Conservation (phyloP, 2,888 invertebrate species). For the Dorcus hopei region DNA sequence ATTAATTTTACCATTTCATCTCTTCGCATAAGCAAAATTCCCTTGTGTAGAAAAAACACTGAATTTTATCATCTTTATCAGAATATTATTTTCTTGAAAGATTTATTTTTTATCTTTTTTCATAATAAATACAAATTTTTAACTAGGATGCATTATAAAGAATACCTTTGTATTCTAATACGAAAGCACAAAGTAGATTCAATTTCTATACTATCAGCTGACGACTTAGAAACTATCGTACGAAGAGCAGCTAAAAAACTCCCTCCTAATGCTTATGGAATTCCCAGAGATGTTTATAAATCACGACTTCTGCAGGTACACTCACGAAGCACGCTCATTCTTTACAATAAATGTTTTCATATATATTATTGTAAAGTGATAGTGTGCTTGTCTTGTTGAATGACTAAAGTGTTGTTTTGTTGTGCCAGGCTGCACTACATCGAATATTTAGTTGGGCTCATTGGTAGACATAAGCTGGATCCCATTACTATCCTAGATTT, state of each 20-base stretch:
- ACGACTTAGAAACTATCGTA: conserved; percentile 80
- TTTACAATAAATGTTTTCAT: neutral
- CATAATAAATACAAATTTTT: too few species aligned
- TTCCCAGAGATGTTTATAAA: conserved; percentile 63
- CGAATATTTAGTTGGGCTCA: conserved; percentile 88
- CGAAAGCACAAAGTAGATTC: conserved; percentile 72
- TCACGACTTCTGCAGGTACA: conserved; percentile 62
- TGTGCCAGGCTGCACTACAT: conserved; percentile 83
- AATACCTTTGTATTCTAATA: conserved; percentile 79
- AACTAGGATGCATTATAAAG: conserved; percentile 82
- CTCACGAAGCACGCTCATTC: neutral
- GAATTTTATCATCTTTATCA: too few species aligned
- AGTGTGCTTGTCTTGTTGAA: neutral
- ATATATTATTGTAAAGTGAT: neutral
- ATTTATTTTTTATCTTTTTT: too few species aligned
- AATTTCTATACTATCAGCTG: conserved; percentile 69
- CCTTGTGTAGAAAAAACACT: too few species aligned
- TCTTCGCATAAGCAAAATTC: too few species aligned
- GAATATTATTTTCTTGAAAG: too few species aligned
- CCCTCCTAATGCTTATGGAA: conserved; percentile 75
- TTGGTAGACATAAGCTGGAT: conserved; percentile 80
- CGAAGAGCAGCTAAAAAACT: conserved; percentile 68
- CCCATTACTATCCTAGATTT: conserved; percentile 85
- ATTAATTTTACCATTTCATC: too few species aligned
- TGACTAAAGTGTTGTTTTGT: conserved; percentile 11